These are phyloP conservation scores for Zophobas morio DNA, from an alignment of 1,140 invertebrate species.

Conservation along the genomic window DNA sequence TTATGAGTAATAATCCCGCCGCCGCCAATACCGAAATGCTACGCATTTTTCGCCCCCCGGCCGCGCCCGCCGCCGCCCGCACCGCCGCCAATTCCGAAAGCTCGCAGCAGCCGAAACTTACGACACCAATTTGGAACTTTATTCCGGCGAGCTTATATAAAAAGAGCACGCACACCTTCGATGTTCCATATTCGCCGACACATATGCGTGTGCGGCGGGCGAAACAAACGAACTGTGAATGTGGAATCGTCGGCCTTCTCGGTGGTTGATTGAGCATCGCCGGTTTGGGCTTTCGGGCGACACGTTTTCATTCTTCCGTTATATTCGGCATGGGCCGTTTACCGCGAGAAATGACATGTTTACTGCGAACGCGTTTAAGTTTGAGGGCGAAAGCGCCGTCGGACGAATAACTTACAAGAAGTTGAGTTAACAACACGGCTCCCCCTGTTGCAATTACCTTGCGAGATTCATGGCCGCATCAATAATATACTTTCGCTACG, in stretches of 20 bases:
- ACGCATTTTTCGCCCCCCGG: too few species aligned
- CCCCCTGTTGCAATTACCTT: slow-evolving; percentile 7
- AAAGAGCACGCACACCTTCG: slow-evolving; percentile 16
- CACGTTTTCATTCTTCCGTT: slow-evolving; percentile 17
- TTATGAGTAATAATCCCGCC: too few species aligned
- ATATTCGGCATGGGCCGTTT: slow-evolving; percentile 31
- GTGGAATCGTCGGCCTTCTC: slow-evolving; percentile 27
- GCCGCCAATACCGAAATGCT: too few species aligned
- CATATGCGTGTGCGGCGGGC: slow-evolving; percentile 25
- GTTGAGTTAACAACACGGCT: slow-evolving; percentile 29
- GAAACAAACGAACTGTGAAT: slow-evolving; percentile 40
- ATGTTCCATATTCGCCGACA: slow-evolving; percentile 18
- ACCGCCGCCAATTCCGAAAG: not conserved
- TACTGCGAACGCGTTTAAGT: slow-evolving; percentile 22
- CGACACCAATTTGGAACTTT: slow-evolving; percentile 43
- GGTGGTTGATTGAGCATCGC: slow-evolving; percentile 28
- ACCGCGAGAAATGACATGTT: slow-evolving; percentile 24
- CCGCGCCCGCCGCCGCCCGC: too few species aligned
- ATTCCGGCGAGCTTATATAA: slow-evolving; percentile 32
- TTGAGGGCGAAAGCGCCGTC: slow-evolving; percentile 5
- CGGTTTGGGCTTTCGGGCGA: slow-evolving; percentile 5
- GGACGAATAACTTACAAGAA: slow-evolving; percentile 21
- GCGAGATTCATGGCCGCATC: slow-evolving; percentile 12
- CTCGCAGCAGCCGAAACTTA: slow-evolving; percentile 18
- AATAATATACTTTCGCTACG: slow-evolving; percentile 10